phyloP scores from a whole-genome alignment of 2,113 vertebrate species.

The Danio rerio region GRCz12tu NC_133183.1:44255001-44255500 shows the following conservation, averaged over 20 bases:
- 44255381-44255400: constrained; percentile 25
- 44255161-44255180: constrained; percentile 12
- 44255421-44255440: constrained; percentile 58
- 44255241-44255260: constrained; percentile 20
- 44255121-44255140: background rate
- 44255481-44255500: constrained; percentile 92
- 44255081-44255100: constrained; percentile 20
- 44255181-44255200: background rate
- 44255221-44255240: background rate
- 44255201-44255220: background rate
- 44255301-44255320: constrained; percentile 6
- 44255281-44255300: background rate
- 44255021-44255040: constrained; percentile 69
- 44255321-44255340: constrained; percentile 25
- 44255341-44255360: constrained; percentile 22
- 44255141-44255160: background rate
- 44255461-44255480: constrained; percentile 88
- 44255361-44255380: background rate
- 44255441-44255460: constrained; percentile 88
- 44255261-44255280: background rate
- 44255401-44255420: constrained; percentile 26
- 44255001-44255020: constrained; percentile 61
- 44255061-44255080: constrained; percentile 36
- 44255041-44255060: constrained; percentile 59
- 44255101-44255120: constrained; percentile 28